These are phyloP conservation scores for Synanceia verrucosa DNA, from an alignment of 2,797 vertebrate genomes.

Conservation along the genomic window DNA sequence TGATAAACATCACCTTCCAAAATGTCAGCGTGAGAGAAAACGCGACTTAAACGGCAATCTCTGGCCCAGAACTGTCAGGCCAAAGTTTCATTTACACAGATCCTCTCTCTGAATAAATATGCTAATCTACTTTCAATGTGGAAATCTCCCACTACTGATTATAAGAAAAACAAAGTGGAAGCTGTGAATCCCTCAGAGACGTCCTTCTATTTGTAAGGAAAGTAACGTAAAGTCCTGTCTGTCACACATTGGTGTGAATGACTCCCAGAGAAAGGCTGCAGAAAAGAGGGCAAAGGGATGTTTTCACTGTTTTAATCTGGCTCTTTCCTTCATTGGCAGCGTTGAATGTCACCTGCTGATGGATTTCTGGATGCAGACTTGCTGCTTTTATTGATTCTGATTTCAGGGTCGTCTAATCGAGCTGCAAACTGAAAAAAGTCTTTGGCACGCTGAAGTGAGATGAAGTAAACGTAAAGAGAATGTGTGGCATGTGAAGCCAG, in stretches of 20 bases:
- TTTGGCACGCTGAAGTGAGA: background rate
- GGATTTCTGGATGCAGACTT: background rate
- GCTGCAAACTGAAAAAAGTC: background rate
- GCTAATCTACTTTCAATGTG: slow-evolving; percentile 68
- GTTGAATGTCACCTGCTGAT: slow-evolving; percentile 22
- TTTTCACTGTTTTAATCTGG: slow-evolving; percentile 18
- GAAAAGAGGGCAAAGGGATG: slow-evolving; percentile 22
- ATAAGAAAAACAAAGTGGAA: slow-evolving; percentile 69
- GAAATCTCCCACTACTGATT: slow-evolving; percentile 71
- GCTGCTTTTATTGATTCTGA: slow-evolving; percentile 25
- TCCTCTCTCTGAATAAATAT: slow-evolving; percentile 62
- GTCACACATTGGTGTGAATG: slow-evolving; percentile 49
- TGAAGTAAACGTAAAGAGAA: background rate
- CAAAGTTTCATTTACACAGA: slow-evolving; percentile 55
- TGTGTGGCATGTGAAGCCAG: slow-evolving; percentile 4
- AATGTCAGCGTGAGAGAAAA: slow-evolving; percentile 51
- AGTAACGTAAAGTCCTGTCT: slow-evolving; percentile 39
- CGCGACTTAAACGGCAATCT: slow-evolving; percentile 39
- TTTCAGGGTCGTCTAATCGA: slow-evolving; percentile 24
- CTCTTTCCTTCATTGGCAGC: background rate
- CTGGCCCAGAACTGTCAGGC: slow-evolving; percentile 71
- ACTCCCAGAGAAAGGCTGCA: slow-evolving; percentile 37
- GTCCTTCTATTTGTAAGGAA: slow-evolving; percentile 45
- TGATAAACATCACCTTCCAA: slow-evolving; percentile 70
- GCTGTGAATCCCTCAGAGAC: slow-evolving; percentile 55